Conservation (phyloP, 2,888 invertebrate genomes). For the Lasioglossum zephyrum region DNA sequence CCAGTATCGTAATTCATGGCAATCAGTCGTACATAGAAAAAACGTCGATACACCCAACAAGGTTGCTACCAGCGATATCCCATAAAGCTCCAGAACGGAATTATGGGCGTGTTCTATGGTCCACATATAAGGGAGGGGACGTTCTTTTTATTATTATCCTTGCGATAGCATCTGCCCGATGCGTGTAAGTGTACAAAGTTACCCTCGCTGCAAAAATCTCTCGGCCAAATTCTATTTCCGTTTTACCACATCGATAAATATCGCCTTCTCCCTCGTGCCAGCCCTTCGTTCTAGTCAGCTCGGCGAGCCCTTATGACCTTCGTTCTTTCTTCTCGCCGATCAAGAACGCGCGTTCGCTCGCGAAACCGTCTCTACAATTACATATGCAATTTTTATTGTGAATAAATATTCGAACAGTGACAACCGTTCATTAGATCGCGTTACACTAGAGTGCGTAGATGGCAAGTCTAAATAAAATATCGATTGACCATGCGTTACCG, state of each 20-base stretch:
- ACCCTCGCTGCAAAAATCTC: slow-evolving; percentile 37
- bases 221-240: slow-evolving; percentile 51
- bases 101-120: slow-evolving; percentile 32
- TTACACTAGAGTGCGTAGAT: neutral
- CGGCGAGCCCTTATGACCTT: slow-evolving; percentile 20
- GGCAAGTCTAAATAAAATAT: neutral
- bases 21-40: slow-evolving; percentile 1
- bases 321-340: slow-evolving; percentile 1
- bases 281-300: slow-evolving; percentile 12
- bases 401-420: neutral
- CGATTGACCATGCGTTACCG: neutral
- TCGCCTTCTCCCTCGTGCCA: slow-evolving; percentile 12
- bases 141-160: slow-evolving; percentile 48
- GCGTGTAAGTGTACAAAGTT: slow-evolving; percentile 21
- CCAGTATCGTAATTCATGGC: slow-evolving; percentile 10
- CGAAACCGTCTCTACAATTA: neutral
- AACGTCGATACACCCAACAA: slow-evolving; percentile 12
- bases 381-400: neutral
- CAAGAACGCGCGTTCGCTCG: neutral
- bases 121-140: slow-evolving; percentile 17
- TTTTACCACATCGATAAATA: slow-evolving; percentile 42
- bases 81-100: slow-evolving; percentile 31
- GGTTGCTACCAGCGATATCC: slow-evolving; percentile 15
- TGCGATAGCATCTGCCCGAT: slow-evolving; percentile 34
- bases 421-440: neutral